Evolutionary conservation across 2,797 vertebrate genomes (phyloP), one percentile per base, ranked within the genome.

Genomic region (Amphiprion clarkii): DNA sequence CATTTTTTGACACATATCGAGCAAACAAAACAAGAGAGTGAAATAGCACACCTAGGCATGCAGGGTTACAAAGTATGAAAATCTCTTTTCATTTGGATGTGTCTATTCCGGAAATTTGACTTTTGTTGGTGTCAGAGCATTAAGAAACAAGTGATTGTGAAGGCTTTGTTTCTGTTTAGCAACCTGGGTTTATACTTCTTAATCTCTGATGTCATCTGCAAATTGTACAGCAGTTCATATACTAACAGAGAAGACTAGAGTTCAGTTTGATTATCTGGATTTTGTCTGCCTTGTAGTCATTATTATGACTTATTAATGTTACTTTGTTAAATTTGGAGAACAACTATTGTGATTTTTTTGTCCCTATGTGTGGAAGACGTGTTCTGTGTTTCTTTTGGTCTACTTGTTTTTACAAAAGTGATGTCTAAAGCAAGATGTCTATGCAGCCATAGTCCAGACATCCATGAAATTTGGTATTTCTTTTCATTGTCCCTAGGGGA

Each of bases 381-480:
- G 7, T 6, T 40, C 5, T 58, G 31, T 27, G 0, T 11, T 40
- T 60, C 40, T 52, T 27, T 59, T 21, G 25, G 6, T 39, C 3
- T 8, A 19, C 39, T 21, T 57, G 29, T 58, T 23, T 40, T 49
- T 23, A 36, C 14, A 49, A 49, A 58, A 31, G 5, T 19, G 21
- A 7, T 36, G 51, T 46, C 67, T 71, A 5, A 21, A 27, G n/a
- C 25, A 56, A 17, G 27, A 36, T 63, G 59, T 52, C 55, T 66
- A 4, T 21, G 23, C 46, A 52, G 23, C 54, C 36, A 27, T 21
- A 31, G 31, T 16, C 25, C 61, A 58, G 33, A 59, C 56, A 53
- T 44, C 27, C 56, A 54, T 16, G 31, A 46, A 59, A 60, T 70
- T 52, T 60, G 51, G 29, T 60, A 36, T 74, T 51, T 66, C 52